Base-by-base conservation (phyloP, 1,140 invertebrate genomes). In the Trichogramma pretiosum region DNA sequence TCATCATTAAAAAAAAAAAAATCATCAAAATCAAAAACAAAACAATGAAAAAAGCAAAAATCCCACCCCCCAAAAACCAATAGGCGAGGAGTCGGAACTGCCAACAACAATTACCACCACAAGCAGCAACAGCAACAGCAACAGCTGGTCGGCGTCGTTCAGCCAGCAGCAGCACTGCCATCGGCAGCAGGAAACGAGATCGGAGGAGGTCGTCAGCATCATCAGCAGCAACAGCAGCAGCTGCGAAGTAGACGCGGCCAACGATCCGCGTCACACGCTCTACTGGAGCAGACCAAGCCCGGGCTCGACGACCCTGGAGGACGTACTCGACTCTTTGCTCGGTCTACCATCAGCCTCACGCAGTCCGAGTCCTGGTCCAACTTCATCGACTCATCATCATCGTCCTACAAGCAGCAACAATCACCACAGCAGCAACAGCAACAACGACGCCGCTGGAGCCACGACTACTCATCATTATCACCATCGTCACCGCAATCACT, bases 311-410 rank as follows among this genome's bases (percentile, higher is more conserved):
- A 92, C 88, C 35, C 76, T 94, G 64, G 90, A 93, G 75, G 91
- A 95, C 75, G 90, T 93, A 43, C 76, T 94, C 64, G 89, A 93
- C 69, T 89, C 88, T 45, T 79, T 94, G 54, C 78, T 93, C 61
- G 89, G 87, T 56, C 78, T 93, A 56, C 79, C 83, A 53, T 77
- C 81, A 60, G 77, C 81, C 47, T 76, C 81, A 52, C 77, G 79
- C 60, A 78, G 81, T 54, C 77, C 79, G 46, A 83, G 80, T 63
- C 82, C 81, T 50, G 74, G 76, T 59, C 76, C 80, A 60, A 48
- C 77, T 76, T 67, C 77, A 79, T 7, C 26, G 13, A 28, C 26
- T 28, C 68, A 78, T 72, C 69, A 68, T 74, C 59, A 75, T 28
- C 10, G 23, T 5, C 36, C 35, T 16, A 14, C n/a, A 11, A n/a